Conservation (phyloP, 2,888 invertebrate genomes). For the Synergus japonicus region DNA sequence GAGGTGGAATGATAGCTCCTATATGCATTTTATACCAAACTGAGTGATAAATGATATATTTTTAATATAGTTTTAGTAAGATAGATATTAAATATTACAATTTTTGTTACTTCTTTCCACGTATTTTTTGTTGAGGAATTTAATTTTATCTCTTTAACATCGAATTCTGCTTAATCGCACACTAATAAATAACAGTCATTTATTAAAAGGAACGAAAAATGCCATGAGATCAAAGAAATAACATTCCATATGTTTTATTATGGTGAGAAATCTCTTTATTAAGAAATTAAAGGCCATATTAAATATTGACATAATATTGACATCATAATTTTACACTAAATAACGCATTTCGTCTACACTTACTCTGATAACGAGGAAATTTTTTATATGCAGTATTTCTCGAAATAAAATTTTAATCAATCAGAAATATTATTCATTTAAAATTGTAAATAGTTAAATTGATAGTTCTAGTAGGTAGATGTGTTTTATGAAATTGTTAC, state of each 20-base stretch:
- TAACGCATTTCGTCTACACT: not conserved
- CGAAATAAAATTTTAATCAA: not conserved
- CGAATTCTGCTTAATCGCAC: not conserved
- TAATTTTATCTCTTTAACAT: not conserved
- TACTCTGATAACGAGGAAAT: not conserved
- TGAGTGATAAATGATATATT: conserved; percentile 31
- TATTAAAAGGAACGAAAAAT: not conserved
- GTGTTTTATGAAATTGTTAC: conserved; percentile 31
- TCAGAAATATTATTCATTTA: not conserved
- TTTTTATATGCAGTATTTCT: not conserved
- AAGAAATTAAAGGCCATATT: not conserved
- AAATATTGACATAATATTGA: not conserved
- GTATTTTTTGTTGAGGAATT: not conserved
- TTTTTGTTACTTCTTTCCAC: not conserved
- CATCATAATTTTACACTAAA: not conserved
- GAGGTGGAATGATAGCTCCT: not conserved
- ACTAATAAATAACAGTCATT: not conserved
- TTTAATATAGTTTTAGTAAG: conserved; percentile 24
- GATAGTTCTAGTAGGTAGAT: not conserved
- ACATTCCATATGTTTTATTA: conserved; percentile 9
- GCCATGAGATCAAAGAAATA: conserved; percentile 24
- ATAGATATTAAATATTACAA: not conserved
- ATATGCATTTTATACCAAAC: conserved; percentile 31
- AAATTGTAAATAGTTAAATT: not conserved
- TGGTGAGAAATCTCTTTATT: not conserved